A percentile compares a stretch with the other conserved stretches of the same genome.
Evolutionary conservation across 2,113 vertebrate genomes (phyloP).

Genomic region (Herpetotheres cachinnans): DNA sequence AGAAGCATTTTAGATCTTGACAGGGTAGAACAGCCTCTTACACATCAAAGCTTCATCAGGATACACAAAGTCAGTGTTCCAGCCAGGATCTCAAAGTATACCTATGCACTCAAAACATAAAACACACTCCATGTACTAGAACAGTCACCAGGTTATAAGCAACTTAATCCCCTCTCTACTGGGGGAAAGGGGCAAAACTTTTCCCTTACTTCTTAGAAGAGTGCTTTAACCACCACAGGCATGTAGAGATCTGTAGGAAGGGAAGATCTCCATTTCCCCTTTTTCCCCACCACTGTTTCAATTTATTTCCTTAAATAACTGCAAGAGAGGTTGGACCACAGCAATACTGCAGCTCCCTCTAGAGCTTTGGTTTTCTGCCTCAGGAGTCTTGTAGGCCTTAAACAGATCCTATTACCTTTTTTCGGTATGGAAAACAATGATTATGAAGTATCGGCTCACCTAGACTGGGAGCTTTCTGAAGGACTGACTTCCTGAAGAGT

Average conservation of each 20-base stretch:
- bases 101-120: background rate
- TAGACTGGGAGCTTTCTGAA: background rate
- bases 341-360: background rate
- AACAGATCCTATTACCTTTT: background rate
- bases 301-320: background rate
- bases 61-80: background rate
- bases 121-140: background rate
- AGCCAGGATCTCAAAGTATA: background rate
- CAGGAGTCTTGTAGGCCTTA: rapidly evolving
- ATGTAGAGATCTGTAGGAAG: background rate
- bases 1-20: background rate
- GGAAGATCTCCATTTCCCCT: background rate
- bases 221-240: background rate
- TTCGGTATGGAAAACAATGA: background rate
- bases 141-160: background rate
- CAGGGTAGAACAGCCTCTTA: background rate
- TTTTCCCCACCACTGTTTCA: rapidly evolving
- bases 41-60: background rate
- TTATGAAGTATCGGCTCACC: background rate
- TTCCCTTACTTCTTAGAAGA: background rate
- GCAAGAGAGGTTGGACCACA: background rate
- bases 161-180: background rate
- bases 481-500: background rate
- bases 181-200: background rate
- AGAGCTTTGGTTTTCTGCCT: background rate